Conservation (phyloP, 2,113 vertebrate genomes). For the Penelope pileata region DNA sequence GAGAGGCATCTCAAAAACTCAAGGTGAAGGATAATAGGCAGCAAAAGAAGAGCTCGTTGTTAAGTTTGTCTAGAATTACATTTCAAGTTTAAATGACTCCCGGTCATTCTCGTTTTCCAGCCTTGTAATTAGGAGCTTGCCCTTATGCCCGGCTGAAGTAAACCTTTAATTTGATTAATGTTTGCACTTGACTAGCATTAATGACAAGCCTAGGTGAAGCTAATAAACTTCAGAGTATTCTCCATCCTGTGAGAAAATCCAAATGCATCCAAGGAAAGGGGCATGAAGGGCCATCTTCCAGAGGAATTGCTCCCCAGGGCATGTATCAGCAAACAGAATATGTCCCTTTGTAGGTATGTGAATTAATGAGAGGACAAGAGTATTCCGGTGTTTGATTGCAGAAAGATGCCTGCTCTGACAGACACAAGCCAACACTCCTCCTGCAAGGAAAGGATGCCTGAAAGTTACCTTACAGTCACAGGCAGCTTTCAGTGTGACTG, state of each 20-base stretch:
- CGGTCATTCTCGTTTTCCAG: background rate
- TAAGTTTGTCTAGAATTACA: slow-evolving; percentile 1
- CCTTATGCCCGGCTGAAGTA: background rate
- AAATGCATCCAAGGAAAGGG: background rate
- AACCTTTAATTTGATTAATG: slow-evolving; percentile 13
- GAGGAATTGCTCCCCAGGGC: background rate
- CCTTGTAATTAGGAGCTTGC: slow-evolving; percentile 19
- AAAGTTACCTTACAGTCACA: background rate
- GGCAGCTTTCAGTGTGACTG: background rate
- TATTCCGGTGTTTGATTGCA: background rate
- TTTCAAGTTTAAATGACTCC: slow-evolving; percentile 22
- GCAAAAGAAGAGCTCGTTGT: background rate
- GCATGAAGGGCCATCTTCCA: background rate
- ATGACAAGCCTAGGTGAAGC: background rate
- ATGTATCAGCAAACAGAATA: background rate
- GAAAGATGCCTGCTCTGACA: background rate
- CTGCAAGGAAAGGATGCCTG: background rate
- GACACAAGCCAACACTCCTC: background rate
- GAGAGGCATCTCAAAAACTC: background rate
- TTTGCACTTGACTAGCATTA: background rate
- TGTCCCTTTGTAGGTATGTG: background rate
- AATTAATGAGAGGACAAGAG: background rate
- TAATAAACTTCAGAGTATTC: background rate
- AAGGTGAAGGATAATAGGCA: background rate
- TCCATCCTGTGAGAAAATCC: background rate